Base-by-base conservation (phyloP, 1,140 invertebrate genomes). In the Drosophila triauraria region DNA sequence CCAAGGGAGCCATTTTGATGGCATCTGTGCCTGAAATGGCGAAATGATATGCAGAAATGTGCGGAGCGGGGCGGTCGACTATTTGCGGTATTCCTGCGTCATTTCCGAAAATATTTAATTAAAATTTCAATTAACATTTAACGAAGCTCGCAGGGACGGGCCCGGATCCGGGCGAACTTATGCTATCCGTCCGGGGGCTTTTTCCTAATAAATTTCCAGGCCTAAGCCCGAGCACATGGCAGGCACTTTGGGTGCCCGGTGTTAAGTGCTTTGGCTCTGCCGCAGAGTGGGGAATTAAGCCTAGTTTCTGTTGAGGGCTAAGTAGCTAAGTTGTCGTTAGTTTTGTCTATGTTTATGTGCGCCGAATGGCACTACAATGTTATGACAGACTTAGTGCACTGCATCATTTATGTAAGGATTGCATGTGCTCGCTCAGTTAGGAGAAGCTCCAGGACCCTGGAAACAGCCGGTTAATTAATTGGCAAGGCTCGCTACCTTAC, bases 61-160 rank as follows among this genome's bases (percentile, higher is more conserved):
- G 53, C 27, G 35, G 17, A 9, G 12, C 23, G 10, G 25, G 44
- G 25, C 23, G 46, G 25, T 48, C 38, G 25, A 71, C 32, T 64
- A 76, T 87, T 77, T 80, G 83, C 71, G 83, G 84, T 75, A 74
- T 78, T 74, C 67, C 53, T 80, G 57, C 71, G 75, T 83, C 84
- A 88, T 78, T 88, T 81, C 70, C 64, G 40, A 84, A 88, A 88
- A 80, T 90, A 88, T 87, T 87, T 87, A 90, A 87, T 87, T 87
- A 87, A 88, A 88, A 84, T 87, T 88, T 80, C 77, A 84, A 83
- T 88, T 80, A 84, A 75, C 83, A 74, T 88, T 83, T 88, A 83
- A 87, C 80, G 84, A 74, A 61, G 84, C 72, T 70, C 47, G 50
- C 54, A 2, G 43, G 51, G 32, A 12, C 51, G 38, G 48, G 44